Base-by-base conservation (phyloP, 2,888 invertebrate species). In the Melinaea marsaeus region DNA sequence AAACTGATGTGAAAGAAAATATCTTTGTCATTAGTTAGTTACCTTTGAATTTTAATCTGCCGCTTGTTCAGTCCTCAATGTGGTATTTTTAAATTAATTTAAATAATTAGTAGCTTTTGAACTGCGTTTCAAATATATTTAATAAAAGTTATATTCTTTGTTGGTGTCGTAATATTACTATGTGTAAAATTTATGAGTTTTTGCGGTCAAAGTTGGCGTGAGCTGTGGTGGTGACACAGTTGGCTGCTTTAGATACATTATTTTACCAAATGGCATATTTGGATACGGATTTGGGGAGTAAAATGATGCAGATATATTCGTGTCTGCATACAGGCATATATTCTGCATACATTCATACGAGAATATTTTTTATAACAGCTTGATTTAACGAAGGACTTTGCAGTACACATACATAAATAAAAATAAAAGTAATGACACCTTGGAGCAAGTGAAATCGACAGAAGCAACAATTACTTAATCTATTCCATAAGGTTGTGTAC, bases 11-110 rank as follows among this genome's bases (percentile, higher is more conserved):
- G 51, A 60, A 48, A 54, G 64, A 67, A 63, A 65, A 22, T 65
- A 62, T 58, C 54, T 58, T 65, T 63, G 65, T 59, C 63, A 63
- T 65, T 56, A 61, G 54, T 65, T 63, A 61, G 58, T 65, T 54
- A 61, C 62, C 62, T 64, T 63, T 67, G 63, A 62, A n/a, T 51
- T 51, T 51, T 22, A 7, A 51, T 6, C 59, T 57, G 32, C 37
- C 37, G 57, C 48, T 57, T 57, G 42, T 54, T 42, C 51, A 22
- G 11, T 51, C 22, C 22, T 22, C 22, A 22, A 22, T 22, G 22
- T 22, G 22, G 22, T 32, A 48, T 48, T 54, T 42, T 37, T 13
- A 32, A 54, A 37, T 51, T 32, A n/a, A 45, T 2, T 13, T 57
- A 13, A 56, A 54, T 22, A 51, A 57, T 32, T 42, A 55, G 62